Conservation (phyloP, 2,113 vertebrate genomes). For the Lipophrys pholis region DNA sequence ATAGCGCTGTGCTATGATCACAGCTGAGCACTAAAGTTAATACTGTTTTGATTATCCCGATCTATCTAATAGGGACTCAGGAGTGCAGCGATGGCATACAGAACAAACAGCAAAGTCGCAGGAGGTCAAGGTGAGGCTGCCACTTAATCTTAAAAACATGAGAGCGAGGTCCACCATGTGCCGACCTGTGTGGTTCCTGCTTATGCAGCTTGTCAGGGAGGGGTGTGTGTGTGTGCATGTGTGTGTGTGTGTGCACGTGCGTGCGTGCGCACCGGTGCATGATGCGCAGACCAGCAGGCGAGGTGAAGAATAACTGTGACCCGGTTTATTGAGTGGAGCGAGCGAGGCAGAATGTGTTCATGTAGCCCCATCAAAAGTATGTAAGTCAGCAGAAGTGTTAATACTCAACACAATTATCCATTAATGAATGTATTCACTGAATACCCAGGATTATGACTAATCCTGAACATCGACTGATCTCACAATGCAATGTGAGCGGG, state of each 20-base stretch:
- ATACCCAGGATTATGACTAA: constrained; percentile 73
- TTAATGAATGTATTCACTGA: constrained; percentile 69
- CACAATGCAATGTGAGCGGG: constrained; percentile 52
- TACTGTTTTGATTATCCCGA: constrained; percentile 34
- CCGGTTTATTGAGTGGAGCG: constrained; percentile 35
- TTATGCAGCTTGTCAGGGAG: constrained; percentile 61
- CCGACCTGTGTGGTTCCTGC: constrained; percentile 48
- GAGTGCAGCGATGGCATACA: constrained; percentile 39
- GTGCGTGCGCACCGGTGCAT: constrained; percentile 31
- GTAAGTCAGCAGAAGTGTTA: constrained; percentile 51
- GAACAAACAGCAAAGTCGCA: constrained; percentile 36
- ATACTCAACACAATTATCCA: constrained; percentile 37
- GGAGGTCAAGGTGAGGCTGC: constrained; percentile 69
- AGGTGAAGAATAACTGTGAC: constrained; percentile 44
- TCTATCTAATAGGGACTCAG: constrained; percentile 22
- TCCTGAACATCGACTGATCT: constrained; percentile 68
- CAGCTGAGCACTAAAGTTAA: constrained; percentile 6
- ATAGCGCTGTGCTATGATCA: constrained; percentile 14
- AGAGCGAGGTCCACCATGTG: constrained; percentile 36
- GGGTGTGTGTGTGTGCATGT: constrained; percentile 6
- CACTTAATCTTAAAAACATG: constrained; percentile 73
- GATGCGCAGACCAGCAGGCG: constrained; percentile 40
- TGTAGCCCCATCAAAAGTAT: constrained; percentile 18
- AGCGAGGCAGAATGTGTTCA: constrained; percentile 2
- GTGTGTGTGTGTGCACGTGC: constrained; percentile 20